Base-by-base conservation (phyloP, 2,888 invertebrate species). In the Hirtodrosophila alboralis region DNA sequence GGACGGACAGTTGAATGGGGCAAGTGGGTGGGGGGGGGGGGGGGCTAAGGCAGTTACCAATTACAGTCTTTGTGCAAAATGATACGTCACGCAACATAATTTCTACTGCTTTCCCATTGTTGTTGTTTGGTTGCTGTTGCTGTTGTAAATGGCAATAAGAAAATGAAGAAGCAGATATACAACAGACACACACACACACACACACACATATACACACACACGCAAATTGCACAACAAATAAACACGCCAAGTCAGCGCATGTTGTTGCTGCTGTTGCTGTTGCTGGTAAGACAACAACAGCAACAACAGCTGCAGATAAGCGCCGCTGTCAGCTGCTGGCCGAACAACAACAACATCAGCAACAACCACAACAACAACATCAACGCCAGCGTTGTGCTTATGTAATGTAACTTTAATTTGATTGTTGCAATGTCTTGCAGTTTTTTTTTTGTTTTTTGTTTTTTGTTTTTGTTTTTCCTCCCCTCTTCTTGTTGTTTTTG, bases 71-170 rank as follows among this genome's bases (percentile, higher is more conserved):
- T 85, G 87, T 86, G 79, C 79, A 83, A 80, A 80, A 84, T 86
- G 79, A 81, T 86, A 81, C 84, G 80, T 80, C 87, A 80, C 87
- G 80, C 80, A 83, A 80, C 86, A 86, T 87, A 87, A 86, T 80
- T 87, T 87, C 87, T 87, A 87, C 61, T 51, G 75, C 86, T 80
- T 83, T 87, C 87, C 84, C 80, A 61, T 61, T 57, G 57, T 54
- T 47, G 48, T 21, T 60, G 65, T 1, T 38, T 49, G 26, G 33
- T 23, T 60, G 47, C 6, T 53, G 41, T 14, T 53, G 60, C 21
- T 66, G 45, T 34, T 62, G 61, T 56, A 56, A 72, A 57, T 47
- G 33, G 56, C 49, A 47, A 38, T 70, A 54, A 41, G 33, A 49
- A 73, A 62, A 58, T 67, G 56, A 59, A 62, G 65, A 57, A 73